phyloP scores from a whole-genome alignment of 1,140 invertebrate genomes.

The Galendromus occidentalis region DNA sequence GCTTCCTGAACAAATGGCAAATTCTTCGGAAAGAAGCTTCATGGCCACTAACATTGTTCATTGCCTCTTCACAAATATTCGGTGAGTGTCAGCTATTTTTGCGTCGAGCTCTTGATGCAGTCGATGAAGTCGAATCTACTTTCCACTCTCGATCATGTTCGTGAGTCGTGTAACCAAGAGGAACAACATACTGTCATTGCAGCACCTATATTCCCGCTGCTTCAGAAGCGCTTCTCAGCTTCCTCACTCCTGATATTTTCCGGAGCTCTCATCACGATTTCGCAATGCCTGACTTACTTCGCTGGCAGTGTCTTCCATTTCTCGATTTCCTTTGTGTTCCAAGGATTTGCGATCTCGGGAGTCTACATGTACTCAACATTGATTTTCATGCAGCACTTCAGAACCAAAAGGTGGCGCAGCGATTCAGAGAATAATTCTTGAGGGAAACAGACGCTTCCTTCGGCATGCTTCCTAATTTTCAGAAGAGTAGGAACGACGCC shows the following conservation, averaged over 20 bases:
- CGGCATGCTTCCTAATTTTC: background rate
- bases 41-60: background rate
- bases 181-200: too few relatives aligned
- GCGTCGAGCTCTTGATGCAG: too few relatives aligned
- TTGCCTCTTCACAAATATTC: background rate
- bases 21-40: background rate
- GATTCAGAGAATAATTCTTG: background rate
- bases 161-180: too few relatives aligned
- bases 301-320: background rate
- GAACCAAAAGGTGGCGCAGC: background rate
- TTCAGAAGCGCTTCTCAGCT: background rate
- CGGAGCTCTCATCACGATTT: background rate
- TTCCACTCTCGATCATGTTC: too few relatives aligned
- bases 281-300: background rate
- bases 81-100: background rate
- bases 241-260: background rate
- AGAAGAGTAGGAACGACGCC: background rate
- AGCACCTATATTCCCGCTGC: background rate
- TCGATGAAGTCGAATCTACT: too few relatives aligned
- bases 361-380: background rate
- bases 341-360: background rate
- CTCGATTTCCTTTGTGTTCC: background rate
- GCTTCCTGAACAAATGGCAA: background rate
- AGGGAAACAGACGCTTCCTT: background rate
- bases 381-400: background rate